Conservation (phyloP, 2,888 invertebrate genomes). For the Nephrotoma appendiculata region DNA sequence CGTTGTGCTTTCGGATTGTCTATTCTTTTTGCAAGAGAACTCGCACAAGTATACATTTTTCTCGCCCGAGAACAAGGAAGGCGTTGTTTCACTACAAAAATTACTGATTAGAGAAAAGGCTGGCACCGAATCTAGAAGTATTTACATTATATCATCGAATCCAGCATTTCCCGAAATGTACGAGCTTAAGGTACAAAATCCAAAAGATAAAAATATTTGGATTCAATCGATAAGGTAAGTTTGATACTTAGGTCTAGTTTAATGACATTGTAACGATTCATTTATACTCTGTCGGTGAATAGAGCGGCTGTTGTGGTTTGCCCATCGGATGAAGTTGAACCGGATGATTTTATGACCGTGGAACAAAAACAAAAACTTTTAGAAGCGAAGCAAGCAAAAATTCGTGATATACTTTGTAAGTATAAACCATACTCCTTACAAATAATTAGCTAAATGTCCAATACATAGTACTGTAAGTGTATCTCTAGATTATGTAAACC, state of each 20-base stretch:
- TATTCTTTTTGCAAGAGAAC: slow-evolving; percentile 83
- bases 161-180: slow-evolving; percentile 93
- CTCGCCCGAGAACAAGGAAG: slow-evolving; percentile 90
- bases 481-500: not conserved
- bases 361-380: slow-evolving; percentile 66
- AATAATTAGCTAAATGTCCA: not conserved
- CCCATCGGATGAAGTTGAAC: slow-evolving; percentile 64
- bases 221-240: slow-evolving; percentile 65
- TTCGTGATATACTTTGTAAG: slow-evolving; percentile 67
- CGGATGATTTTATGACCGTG: slow-evolving; percentile 50
- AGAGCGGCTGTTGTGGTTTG: slow-evolving; percentile 70
- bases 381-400: slow-evolving; percentile 63
- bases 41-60: slow-evolving; percentile 89
- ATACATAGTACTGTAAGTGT: not conserved
- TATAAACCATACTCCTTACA: slow-evolving; percentile 10
- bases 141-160: slow-evolving; percentile 87
- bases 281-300: slow-evolving; percentile 7
- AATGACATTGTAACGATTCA: not conserved
- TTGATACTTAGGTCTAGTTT: not conserved
- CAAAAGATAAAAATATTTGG: slow-evolving; percentile 83
- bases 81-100: slow-evolving; percentile 84
- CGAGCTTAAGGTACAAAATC: slow-evolving; percentile 74
- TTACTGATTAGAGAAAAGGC: slow-evolving; percentile 88
- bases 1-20: slow-evolving; percentile 79
- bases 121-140: slow-evolving; percentile 72